A percentile compares a stretch with the other conserved stretches of the same genome.
Conservation (phyloP, 2,113 vertebrate species). For the Pampusana beccarii region DNA sequence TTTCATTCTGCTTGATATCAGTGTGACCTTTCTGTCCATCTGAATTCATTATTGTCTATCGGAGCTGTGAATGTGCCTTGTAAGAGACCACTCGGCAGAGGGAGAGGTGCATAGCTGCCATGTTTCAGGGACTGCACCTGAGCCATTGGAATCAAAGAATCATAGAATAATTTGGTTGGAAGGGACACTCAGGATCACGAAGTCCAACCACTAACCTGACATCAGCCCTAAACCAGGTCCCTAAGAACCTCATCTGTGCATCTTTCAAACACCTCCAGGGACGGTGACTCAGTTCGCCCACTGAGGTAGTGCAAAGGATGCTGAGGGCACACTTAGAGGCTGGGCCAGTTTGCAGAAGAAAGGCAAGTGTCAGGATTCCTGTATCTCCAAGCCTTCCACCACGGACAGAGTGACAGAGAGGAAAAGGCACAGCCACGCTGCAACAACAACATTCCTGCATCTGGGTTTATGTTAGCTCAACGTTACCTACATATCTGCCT, state of each 20-base stretch:
- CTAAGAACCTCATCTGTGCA: no score
- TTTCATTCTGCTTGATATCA: slow-evolving; percentile 27
- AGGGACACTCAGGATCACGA: no score
- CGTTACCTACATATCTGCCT: background rate
- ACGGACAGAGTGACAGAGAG: background rate
- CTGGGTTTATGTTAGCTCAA: background rate
- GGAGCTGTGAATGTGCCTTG: background rate
- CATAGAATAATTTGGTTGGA: no score
- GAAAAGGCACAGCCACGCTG: background rate
- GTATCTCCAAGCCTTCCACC: background rate
- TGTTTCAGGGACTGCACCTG: background rate
- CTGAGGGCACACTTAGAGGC: background rate
- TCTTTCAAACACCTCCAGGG: no score
- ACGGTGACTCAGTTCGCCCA: background rate
- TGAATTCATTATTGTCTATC: background rate
- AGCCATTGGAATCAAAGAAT: background rate
- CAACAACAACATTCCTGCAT: background rate
- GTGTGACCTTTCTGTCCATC: background rate
- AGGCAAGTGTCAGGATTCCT: background rate
- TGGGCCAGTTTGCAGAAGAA: background rate
- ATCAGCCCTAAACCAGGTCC: no score
- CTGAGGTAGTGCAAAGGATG: background rate
- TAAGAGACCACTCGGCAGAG: background rate
- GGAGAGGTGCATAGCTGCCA: background rate
- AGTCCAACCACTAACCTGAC: no score